Base-by-base conservation (phyloP, 2,113 vertebrate genomes). In the Vulpes lagopus region DNA sequence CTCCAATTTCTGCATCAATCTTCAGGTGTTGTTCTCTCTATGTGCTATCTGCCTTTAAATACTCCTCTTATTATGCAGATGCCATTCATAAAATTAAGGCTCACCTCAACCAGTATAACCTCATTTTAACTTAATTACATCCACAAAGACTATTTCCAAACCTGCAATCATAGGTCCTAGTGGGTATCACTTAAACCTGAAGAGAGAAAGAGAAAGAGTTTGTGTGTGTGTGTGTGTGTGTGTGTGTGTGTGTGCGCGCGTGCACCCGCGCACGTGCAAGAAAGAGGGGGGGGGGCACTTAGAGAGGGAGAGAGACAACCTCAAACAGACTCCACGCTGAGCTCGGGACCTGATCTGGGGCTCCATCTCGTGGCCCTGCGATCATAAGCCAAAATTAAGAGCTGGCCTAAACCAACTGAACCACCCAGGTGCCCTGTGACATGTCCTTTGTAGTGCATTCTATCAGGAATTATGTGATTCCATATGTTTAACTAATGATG, bases 91-190 rank as follows among this genome's bases (percentile, higher is more conserved):
- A 59, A 35, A 81, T 81, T 62, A 60, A 76, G 17, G 5, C 32
- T 89, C n/a, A 60, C 11, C 15, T 30, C 49, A 30, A 64, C 55
- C 3, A 38, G 25, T 38, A 55, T 69, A 19, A 62, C 15, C 12
- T 81, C 55, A 82, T 82, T 71, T 89, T 60, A 55, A 80, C 51
- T 59, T 94, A 38, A 80, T 51, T 60, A 35, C n/a, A 71, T 60
- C 3, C n/a, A 57, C 16, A 51, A 60, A 94, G 30, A 71, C 30
- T 51, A 16, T 71, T 79, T 87, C 27, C 60, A 87, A 79, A 59
- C n/a, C 30, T 25, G 22, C 20, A 51, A 35, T 80, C 30, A 64
- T 23, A 80, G 22, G 23, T 69, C 88, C 53, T 49, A 81, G 8
- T 9, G 8, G 3, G 17, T 62, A 59, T 10, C 43, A 43, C 5